A percentile compares a stretch with the other conserved stretches of the same genome.
Conservation (phyloP, 2,797 vertebrate species). For the Lindbergichthys nudifrons region DNA sequence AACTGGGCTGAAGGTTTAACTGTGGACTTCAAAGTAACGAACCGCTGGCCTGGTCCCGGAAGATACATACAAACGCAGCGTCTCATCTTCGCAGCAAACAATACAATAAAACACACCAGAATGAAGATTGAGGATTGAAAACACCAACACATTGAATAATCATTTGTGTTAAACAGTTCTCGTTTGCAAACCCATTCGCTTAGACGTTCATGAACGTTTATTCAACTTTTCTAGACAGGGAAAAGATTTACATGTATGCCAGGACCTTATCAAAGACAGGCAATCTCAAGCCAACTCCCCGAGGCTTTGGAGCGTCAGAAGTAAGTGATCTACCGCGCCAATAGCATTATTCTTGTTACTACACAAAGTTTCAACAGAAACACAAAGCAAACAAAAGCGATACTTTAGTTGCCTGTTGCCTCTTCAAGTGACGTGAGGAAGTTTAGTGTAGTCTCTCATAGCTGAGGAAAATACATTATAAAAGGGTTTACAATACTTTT, state of each 20-base stretch:
- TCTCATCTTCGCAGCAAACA: conserved; percentile 15
- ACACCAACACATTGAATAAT: fast-evolving
- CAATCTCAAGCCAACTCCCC: conserved; percentile 88
- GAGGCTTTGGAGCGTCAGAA: conserved; percentile 83
- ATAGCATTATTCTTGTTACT: conserved; percentile 82
- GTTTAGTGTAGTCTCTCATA: background rate
- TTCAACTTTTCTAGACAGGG: conserved; percentile 44
- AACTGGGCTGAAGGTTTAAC: conserved; percentile 89
- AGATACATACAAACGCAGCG: conserved; percentile 83
- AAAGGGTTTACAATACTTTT: background rate
- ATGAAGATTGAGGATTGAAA: fast-evolving
- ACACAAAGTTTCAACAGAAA: conserved; percentile 82
- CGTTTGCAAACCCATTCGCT: fast-evolving
- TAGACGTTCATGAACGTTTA: background rate
- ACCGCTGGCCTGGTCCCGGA: conserved; percentile 89
- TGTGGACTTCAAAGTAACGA: conserved; percentile 91
- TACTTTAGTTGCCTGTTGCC: conserved; percentile 47
- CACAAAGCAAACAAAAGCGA: conserved; percentile 62
- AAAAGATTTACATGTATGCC: conserved; percentile 83
- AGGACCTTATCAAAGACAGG: conserved; percentile 96
- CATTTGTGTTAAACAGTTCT: fast-evolving
- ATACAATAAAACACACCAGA: background rate
- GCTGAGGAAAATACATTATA: conserved; percentile 1
- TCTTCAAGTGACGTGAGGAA: conserved; percentile 34
- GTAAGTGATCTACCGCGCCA: conserved; percentile 88